Base-by-base conservation (phyloP, 2,113 vertebrate species). In the Phalacrocorax aristotelis region DNA sequence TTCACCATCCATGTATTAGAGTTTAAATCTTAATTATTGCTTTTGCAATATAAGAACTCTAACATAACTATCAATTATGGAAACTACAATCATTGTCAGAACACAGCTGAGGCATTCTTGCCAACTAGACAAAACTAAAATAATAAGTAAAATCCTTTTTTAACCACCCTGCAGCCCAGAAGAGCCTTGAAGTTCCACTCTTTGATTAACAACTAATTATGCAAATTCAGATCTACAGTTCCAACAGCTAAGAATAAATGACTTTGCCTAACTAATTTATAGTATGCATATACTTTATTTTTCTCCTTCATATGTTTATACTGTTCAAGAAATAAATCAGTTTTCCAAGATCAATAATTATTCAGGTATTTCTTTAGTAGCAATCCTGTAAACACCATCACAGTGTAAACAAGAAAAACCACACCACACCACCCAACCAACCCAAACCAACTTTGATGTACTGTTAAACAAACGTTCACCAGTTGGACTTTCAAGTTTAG, bases 1-100 rank as follows among this genome's bases (percentile, higher is more conserved):
- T 61, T 95, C 79, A 64, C 69, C 34, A 87, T 83, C 15, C 84
- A 93, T 66, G 92, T 83, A 85, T 79, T 96, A 79, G 81, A 92
- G 65, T 90, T 92, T 85, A 94, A 94, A 95, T 92, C 65, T 93
- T 83, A 91, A 95, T 97, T 94, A 95, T 84, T 97, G 87, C 91
- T 90, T 97, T 72, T 97, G 89, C 92, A 90, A 55, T 84, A 62
- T 74, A 94, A 95, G 83, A 96, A 96, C 55, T 93, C 86, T 70
- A 92, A 83, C 87, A 94, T 83, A 77, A 96, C 57, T 94, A 97
- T 93, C 25, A 88, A 80, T 95, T 87, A 96, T 90, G 90, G 69
- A 91, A 97, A 93, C 26, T 76, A 84, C 55, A 93, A 81, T 90
- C 68, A 89, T 27, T 96, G 12, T 2, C 32, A 91, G 30, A 89